phyloP scores from a whole-genome alignment of 2,797 vertebrate genomes.

The Oryzias dopingdopingensis region DNA sequence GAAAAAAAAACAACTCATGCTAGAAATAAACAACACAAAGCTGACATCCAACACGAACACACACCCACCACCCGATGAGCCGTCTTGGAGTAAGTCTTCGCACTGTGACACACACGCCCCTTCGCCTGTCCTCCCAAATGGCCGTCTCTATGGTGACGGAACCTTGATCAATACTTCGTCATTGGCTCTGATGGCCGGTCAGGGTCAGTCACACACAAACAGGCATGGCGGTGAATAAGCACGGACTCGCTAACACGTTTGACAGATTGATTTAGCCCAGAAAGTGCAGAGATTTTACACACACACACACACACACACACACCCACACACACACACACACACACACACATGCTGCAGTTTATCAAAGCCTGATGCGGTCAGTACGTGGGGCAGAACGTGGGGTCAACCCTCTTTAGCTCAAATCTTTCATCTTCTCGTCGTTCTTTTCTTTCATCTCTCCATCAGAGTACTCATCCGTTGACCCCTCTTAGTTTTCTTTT shows the following conservation, averaged over 20 bases:
- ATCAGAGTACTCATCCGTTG: conserved; percentile 21
- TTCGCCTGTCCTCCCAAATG: conserved; percentile 64
- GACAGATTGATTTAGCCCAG: conserved; percentile 69
- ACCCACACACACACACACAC: conserved; percentile 45
- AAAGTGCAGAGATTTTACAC: conserved; percentile 59
- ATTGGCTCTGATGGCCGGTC: conserved; percentile 75
- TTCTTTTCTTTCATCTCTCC: conserved; percentile 51
- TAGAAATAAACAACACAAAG: conserved; percentile 28
- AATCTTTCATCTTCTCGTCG: conserved; percentile 63
- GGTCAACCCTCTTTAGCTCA: conserved; percentile 59
- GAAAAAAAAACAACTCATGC: conserved; percentile 3
- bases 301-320: conserved; percentile 27
- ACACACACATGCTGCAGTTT: conserved; percentile 52
- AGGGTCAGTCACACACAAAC: conserved; percentile 62
- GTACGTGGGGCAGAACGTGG: conserved; percentile 50
- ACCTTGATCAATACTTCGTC: conserved; percentile 76
- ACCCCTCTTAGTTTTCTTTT: conserved; percentile 4
- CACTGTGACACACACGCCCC: conserved; percentile 62
- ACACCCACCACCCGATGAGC: conserved; percentile 50
- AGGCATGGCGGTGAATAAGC: conserved; percentile 73
- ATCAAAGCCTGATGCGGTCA: conserved; percentile 61
- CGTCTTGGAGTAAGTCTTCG: conserved; percentile 72
- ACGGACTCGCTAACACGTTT: conserved; percentile 58
- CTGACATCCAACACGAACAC: conserved; percentile 46
- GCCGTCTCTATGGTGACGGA: conserved; percentile 73